Percentiles rank a stretch among this genome's conserved stretches.
Conservation (phyloP, 2,113 vertebrate species). For the Cavia aperea region DNA sequence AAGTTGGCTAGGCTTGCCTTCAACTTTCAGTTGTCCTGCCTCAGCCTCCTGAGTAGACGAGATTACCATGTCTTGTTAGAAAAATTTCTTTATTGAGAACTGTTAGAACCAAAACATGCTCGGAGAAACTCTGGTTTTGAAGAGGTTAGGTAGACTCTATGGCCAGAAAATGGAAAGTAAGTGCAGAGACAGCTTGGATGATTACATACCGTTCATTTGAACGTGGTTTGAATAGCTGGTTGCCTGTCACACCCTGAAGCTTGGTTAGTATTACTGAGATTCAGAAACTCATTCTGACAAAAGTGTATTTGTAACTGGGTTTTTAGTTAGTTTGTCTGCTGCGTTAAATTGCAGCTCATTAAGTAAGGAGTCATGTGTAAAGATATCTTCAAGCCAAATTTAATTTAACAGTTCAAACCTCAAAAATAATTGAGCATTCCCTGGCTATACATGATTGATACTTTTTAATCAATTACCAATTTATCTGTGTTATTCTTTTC, state of each 20-base stretch:
- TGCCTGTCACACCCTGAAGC: background rate
- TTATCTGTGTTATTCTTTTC: background rate
- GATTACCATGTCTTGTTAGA: background rate
- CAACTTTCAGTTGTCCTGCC: background rate
- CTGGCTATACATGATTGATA: background rate
- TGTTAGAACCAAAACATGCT: background rate
- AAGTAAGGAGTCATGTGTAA: background rate
- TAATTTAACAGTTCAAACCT: background rate
- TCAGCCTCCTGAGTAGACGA: background rate
- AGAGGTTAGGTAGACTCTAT: no score
- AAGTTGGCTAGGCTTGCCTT: background rate
- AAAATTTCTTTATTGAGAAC: background rate
- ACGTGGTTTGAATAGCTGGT: background rate
- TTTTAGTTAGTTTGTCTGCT: background rate
- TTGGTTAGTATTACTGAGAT: background rate
- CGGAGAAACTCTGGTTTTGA: background rate
- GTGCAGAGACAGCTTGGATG: background rate
- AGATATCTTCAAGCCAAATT: background rate
- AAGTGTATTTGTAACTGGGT: background rate
- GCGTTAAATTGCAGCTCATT: background rate
- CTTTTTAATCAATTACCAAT: background rate
- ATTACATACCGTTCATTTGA: background rate
- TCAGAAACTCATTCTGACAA: background rate
- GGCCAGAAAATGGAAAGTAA: background rate
- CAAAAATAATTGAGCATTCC: background rate